Evolutionary conservation across 1,140 invertebrate species (phyloP).

Genomic region (Pseudomyrmex dendroicus): DNA sequence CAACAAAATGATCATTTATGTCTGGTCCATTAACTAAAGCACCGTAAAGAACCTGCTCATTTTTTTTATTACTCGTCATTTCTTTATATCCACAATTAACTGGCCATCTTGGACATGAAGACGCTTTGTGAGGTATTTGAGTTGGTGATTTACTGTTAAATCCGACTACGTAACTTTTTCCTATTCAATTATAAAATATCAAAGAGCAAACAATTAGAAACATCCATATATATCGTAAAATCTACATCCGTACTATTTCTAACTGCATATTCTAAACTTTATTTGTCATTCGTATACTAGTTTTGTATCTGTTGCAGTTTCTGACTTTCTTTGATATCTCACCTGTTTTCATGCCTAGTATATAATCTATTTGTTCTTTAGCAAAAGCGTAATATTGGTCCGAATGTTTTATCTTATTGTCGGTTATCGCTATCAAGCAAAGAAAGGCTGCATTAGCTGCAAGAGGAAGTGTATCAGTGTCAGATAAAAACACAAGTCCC

Average conservation of each 20-base stretch:
- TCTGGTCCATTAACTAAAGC: conserved; percentile 87
- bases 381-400: conserved; percentile 86
- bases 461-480: conserved; percentile 68
- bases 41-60: conserved; percentile 86
- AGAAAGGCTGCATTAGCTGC: conserved; percentile 87
- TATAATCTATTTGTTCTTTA: conserved; percentile 87
- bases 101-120: conserved; percentile 85
- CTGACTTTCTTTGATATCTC: conserved; percentile 59
- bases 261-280: no score
- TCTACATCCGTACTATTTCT: no score
- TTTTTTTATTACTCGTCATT: conserved; percentile 80
- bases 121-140: conserved; percentile 86
- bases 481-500: no score
- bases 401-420: conserved; percentile 70
- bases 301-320: no score
- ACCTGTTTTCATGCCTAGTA: conserved; percentile 84
- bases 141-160: conserved; percentile 87
- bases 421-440: conserved; percentile 84
- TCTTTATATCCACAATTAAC: conserved; percentile 85
- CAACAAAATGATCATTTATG: conserved; percentile 85
- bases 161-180: conserved; percentile 88
- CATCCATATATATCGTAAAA: no score
- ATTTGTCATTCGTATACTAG: background rate
- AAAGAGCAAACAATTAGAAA: no score
- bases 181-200: conserved; percentile 67